Percentiles rank a stretch among this genome's conserved stretches.
Conservation (phyloP, 2,888 invertebrate genomes). For the Leucophora obtusa region DNA sequence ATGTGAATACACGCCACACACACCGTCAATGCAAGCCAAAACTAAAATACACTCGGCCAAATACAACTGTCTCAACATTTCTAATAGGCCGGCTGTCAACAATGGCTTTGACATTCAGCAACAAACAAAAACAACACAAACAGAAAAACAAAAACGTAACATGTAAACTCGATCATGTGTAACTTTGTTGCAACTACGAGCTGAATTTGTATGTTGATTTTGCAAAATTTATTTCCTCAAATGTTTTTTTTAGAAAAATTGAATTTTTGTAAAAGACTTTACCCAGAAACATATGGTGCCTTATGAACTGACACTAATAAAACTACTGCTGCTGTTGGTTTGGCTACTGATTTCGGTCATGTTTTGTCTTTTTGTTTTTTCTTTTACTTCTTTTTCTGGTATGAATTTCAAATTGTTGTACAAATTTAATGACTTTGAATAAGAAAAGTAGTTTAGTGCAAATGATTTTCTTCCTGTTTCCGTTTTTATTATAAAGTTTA, state of each 20-base stretch:
- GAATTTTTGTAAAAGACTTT: not conserved
- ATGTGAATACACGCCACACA: constrained; percentile 1
- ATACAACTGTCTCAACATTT: constrained; percentile 32
- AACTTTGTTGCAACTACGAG: constrained; percentile 24
- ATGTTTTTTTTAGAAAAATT: not conserved
- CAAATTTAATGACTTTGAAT: constrained; percentile 33
- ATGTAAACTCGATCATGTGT: constrained; percentile 61
- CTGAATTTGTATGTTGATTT: constrained; percentile 26
- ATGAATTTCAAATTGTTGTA: constrained; percentile 5
- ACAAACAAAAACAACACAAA: constrained; percentile 21
- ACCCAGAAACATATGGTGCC: not conserved
- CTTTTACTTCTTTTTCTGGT: not conserved
- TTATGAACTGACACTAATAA: not conserved
- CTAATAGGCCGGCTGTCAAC: constrained; percentile 58
- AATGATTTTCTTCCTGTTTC: constrained; percentile 59
- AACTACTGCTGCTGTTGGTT: not conserved
- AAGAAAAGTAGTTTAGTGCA: constrained; percentile 17
- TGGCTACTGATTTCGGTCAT: constrained; percentile 3
- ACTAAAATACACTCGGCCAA: not conserved
- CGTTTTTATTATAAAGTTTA: constrained; percentile 28
- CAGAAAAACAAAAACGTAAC: constrained; percentile 25
- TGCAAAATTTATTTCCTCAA: constrained; percentile 44
- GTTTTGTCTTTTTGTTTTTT: not conserved
- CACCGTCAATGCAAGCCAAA: constrained; percentile 5
- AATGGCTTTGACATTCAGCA: constrained; percentile 64